Evolutionary conservation across 1,140 invertebrate species (phyloP).

Genomic region (Gryon sp.): DNA sequence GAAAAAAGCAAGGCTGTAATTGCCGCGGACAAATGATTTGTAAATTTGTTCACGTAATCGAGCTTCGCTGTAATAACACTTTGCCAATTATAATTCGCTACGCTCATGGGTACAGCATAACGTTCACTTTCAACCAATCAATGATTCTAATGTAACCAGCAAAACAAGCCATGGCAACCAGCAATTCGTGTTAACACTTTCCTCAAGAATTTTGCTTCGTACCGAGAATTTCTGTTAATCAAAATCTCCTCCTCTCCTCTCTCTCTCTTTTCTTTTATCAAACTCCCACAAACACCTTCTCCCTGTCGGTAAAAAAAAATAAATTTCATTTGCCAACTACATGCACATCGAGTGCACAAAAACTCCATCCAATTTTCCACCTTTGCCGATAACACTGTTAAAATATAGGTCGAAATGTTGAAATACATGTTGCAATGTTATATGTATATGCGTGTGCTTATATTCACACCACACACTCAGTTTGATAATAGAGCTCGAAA

Average conservation of each 20-base stretch:
- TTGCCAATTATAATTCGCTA: conserved; percentile 23
- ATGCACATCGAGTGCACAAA: conserved; percentile 7
- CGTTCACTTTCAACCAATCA: conserved; percentile 55
- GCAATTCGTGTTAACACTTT: conserved; percentile 41
- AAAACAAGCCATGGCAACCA: conserved; percentile 65
- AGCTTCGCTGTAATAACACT: conserved; percentile 8
- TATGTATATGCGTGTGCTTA: conserved; percentile 28
- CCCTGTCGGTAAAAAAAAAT: conserved; percentile 2
- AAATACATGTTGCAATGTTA: conserved; percentile 16
- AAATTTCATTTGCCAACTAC: conserved; percentile 13
- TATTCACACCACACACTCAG: conserved; percentile 50
- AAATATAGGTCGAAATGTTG: conserved; percentile 37
- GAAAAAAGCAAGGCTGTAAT: too few species aligned
- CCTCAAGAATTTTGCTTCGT: conserved; percentile 9
- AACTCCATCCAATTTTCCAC: conserved; percentile 13
- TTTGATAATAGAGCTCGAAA: conserved; percentile 48
- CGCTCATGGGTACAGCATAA: conserved; percentile 23
- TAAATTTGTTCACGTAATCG: conserved; percentile 19
- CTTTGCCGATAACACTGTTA: not conserved
- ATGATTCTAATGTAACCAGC: conserved; percentile 50
- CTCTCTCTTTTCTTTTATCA: too few species aligned
- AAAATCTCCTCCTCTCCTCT: not conserved
- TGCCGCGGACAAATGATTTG: conserved; percentile 3
- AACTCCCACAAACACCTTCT: too few species aligned
- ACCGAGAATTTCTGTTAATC: not conserved